Conservation (phyloP, 2,797 vertebrate species). For the Tragelaphus eurycerus region DNA sequence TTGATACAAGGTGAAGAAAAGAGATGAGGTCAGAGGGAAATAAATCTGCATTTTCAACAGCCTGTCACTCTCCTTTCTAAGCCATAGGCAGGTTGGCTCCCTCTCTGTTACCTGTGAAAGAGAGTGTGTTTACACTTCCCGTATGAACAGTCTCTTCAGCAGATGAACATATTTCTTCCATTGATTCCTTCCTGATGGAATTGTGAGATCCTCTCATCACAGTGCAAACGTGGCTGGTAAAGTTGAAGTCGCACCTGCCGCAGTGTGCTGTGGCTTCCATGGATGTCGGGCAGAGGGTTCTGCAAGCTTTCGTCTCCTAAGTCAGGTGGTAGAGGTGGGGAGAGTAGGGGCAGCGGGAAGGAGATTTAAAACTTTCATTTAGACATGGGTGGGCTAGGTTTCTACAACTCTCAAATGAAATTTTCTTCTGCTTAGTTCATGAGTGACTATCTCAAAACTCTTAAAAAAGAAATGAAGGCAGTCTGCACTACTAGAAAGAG, state of each 20-base stretch:
- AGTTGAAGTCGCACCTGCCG: conserved; percentile 90
- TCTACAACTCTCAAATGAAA: not conserved
- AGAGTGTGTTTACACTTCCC: conserved; percentile 81
- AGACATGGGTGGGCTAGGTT: fast-evolving
- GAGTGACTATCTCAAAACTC: not conserved
- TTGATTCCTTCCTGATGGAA: conserved; percentile 24
- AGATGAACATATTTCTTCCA: conserved; percentile 81
- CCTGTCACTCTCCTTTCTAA: not conserved
- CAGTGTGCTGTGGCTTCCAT: conserved; percentile 86
- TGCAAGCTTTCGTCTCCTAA: conserved; percentile 85
- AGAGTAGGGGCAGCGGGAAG: not conserved
- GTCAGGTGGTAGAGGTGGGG: not conserved
- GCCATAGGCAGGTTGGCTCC: fast-evolving
- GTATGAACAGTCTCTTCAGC: conserved; percentile 87
- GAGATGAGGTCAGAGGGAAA: not conserved
- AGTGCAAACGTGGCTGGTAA: conserved; percentile 83
- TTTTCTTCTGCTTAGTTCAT: not conserved
- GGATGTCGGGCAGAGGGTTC: conserved; percentile 86
- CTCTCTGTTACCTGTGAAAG: conserved; percentile 87
- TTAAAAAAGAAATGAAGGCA: not conserved
- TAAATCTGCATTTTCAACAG: not conserved
- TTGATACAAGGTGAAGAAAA: not conserved
- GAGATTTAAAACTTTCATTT: not conserved
- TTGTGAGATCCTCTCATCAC: conserved; percentile 79
- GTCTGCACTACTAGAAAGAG: not conserved